These are phyloP conservation scores for Branchipolynoe longqiensis DNA, from an alignment of 2,888 invertebrate species.

Conservation along the genomic window DNA sequence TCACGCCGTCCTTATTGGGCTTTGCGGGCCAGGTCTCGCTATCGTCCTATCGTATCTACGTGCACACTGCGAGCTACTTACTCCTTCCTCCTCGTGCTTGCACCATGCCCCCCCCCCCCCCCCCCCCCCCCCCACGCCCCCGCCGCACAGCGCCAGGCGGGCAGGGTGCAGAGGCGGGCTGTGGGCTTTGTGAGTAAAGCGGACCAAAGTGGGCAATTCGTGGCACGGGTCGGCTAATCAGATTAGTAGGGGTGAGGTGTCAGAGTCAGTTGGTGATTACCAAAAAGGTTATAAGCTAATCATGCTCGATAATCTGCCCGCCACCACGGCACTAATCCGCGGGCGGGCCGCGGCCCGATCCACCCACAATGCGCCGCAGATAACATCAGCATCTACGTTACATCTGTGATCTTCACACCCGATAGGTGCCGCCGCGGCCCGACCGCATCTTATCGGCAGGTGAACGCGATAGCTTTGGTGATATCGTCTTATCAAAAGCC, in stretches of 20 bases:
- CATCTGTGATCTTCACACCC: slow-evolving; percentile 42
- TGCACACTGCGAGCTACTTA: no score
- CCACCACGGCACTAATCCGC: slow-evolving; percentile 16
- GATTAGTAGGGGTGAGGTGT: no score
- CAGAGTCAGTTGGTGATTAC: no score
- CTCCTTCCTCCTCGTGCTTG: neutral
- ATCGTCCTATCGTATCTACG: no score
- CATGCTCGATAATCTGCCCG: slow-evolving; percentile 15
- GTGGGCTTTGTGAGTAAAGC: neutral
- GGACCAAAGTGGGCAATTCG: no score
- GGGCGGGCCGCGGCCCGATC: neutral
- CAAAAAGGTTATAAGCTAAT: no score
- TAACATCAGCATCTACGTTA: slow-evolving; percentile 17
- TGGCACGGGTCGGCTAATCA: no score
- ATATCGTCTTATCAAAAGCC: no score
- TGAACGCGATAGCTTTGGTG: slow-evolving; percentile 43
- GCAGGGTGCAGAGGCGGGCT: neutral
- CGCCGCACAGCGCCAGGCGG: slow-evolving; percentile 24
- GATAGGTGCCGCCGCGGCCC: neutral
- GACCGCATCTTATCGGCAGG: slow-evolving; percentile 13
- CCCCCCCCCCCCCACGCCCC: neutral
- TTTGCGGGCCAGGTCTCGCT: no score
- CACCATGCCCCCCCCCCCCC: slow-evolving; percentile 11
- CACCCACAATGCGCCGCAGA: slow-evolving; percentile 1
- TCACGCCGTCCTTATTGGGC: no score